phyloP scores from a whole-genome alignment of 2,888 invertebrate species.

The Augochlorella aurata region DNA sequence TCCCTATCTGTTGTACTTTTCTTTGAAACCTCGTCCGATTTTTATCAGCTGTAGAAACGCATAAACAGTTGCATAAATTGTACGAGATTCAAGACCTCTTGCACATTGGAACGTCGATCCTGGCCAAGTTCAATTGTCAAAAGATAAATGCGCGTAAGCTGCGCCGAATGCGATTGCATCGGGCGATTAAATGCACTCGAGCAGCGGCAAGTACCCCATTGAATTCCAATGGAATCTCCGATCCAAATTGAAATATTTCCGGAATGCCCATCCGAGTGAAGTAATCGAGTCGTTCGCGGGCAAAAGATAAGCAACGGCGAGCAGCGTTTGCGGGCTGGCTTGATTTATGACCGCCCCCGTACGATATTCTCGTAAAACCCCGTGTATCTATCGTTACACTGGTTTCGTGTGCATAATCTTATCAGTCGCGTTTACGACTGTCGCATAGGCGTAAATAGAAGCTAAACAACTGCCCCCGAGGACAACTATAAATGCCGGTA shows the following conservation, averaged over 20 bases:
- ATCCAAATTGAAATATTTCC: slow-evolving; percentile 2
- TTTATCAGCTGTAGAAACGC: too few species aligned
- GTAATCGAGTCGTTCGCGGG: slow-evolving; percentile 30
- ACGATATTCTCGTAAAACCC: slow-evolving; percentile 64
- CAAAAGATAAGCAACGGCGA: slow-evolving; percentile 37
- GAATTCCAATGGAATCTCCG: neutral
- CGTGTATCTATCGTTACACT: slow-evolving; percentile 57
- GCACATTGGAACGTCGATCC: too few species aligned
- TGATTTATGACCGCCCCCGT: slow-evolving; percentile 74
- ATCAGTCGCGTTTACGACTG: slow-evolving; percentile 65
- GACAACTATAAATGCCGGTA: slow-evolving; percentile 52
- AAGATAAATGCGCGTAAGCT: too few species aligned
- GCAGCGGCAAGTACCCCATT: too few species aligned
- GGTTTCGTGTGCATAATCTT: slow-evolving; percentile 66
- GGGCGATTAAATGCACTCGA: neutral
- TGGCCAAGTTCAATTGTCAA: too few species aligned
- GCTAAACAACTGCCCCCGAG: slow-evolving; percentile 37
- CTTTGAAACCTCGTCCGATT: too few species aligned
- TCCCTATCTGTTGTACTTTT: too few species aligned
- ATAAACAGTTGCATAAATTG: too few species aligned
- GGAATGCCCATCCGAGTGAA: neutral
- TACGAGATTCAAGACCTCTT: too few species aligned
- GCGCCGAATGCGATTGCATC: neutral
- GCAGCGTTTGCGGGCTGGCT: slow-evolving; percentile 44
- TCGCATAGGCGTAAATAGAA: slow-evolving; percentile 58